Conservation (phyloP, 2,797 vertebrate genomes). For the Cossypha heuglini region DNA sequence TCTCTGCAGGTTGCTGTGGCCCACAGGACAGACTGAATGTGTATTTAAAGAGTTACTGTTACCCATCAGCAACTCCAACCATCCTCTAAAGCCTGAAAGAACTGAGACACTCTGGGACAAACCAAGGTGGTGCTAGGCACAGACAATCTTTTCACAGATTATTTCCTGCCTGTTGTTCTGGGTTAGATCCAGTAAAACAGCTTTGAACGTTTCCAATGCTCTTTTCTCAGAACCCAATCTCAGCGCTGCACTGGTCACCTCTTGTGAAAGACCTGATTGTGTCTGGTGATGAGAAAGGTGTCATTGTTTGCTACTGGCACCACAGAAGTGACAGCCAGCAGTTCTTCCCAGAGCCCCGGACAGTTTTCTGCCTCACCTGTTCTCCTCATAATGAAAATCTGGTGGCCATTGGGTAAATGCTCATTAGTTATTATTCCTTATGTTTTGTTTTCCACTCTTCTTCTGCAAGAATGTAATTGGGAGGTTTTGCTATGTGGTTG, state of each 20-base stretch:
- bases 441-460: background rate
- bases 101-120: fast-evolving
- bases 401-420: constrained; percentile 88
- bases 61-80: fast-evolving
- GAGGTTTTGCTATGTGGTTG: fast-evolving
- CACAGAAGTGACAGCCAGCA: constrained; percentile 86
- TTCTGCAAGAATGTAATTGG: background rate
- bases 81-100: background rate
- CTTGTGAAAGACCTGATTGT: constrained; percentile 89
- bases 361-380: constrained; percentile 90
- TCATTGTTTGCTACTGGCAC: constrained; percentile 89
- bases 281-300: constrained; percentile 92
- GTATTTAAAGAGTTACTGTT: fast-evolving
- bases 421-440: constrained; percentile 54
- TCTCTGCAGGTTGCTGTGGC: too few relatives aligned
- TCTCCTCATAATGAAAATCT: constrained; percentile 89
- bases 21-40: fast-evolving
- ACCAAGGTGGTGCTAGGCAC: background rate
- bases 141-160: background rate
- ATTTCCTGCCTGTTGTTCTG: background rate
- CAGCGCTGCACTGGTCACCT: constrained; percentile 91
- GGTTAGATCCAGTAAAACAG: background rate
- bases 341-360: constrained; percentile 91
- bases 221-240: constrained; percentile 79
- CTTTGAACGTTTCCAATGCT: background rate